Conservation (phyloP, 2,888 invertebrate genomes). For the Mimas tiliae region DNA sequence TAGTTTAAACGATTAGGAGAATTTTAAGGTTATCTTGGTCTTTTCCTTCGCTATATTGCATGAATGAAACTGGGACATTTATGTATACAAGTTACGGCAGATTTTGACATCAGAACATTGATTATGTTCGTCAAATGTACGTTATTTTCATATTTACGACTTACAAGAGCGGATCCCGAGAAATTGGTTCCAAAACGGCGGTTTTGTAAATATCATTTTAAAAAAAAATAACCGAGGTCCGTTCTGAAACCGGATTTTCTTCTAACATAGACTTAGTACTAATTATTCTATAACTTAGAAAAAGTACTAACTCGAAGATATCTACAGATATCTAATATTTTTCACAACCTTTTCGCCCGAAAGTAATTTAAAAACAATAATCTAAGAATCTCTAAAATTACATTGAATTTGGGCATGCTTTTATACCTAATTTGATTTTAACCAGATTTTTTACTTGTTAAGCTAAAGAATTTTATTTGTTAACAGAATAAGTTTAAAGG, state of each 20-base stretch:
- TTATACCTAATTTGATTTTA: slow-evolving; percentile 24
- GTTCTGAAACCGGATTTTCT: not conserved
- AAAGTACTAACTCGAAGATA: slow-evolving; percentile 48
- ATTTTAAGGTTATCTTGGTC: not conserved
- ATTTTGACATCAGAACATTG: not conserved
- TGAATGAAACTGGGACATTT: too few species aligned
- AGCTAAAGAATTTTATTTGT: slow-evolving; percentile 8
- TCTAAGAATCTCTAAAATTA: slow-evolving; percentile 12
- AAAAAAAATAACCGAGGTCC: not conserved
- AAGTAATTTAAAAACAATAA: not conserved
- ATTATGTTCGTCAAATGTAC: not conserved
- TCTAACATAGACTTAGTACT: slow-evolving; percentile 41
- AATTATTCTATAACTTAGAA: slow-evolving; percentile 54
- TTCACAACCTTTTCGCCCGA: not conserved
- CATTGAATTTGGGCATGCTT: slow-evolving; percentile 25
- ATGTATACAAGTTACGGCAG: too few species aligned
- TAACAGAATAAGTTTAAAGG: slow-evolving; percentile 22
- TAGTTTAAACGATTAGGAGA: not conserved
- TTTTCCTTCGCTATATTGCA: not conserved
- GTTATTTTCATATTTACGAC: not conserved
- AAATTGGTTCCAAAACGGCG: not conserved
- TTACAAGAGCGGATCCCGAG: not conserved
- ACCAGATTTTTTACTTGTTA: slow-evolving; percentile 18
- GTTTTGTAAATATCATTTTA: not conserved
- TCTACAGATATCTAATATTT: not conserved